Base-by-base conservation (phyloP, 2,888 invertebrate species). In the Pseudococcus jackbeardsleyi region DNA sequence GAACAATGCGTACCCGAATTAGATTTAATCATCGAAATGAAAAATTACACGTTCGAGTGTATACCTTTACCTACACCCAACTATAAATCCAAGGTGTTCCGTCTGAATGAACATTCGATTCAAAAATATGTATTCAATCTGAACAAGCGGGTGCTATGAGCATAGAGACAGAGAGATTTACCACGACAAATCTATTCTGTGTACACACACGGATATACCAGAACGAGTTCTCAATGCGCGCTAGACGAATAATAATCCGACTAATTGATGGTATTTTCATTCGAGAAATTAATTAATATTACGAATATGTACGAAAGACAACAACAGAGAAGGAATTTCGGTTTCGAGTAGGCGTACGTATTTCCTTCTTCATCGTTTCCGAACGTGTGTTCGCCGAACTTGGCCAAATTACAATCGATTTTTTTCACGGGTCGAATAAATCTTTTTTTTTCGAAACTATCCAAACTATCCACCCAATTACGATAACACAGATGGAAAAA, bases 251-350 rank as follows among this genome's bases (percentile, higher is more conserved):
- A 64, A 64, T 64, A 64, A 64, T 64, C 64, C 64, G 7, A 64
- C 64, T 64, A 64, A 64, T 64, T 64, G 64, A 64, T 64, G 64
- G 64, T 64, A 64, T 64, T 64, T 64, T 64, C 64, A 64, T 64
- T 64, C 64, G 64, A 64, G 64, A 64, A 64, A 64, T 64, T 64
- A 64, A 64, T 64, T 64, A 64, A 64, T 64, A 64, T 64, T 64
- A 64, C 64, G 64, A 22, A 22, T 64, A 12, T 50, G 17, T 50
- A 50, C 50, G 15, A 50, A 17, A 50, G 50, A 50, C 50, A 17
- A 17, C 5, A 17, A 50, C 50, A 6, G 64, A 64, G 64, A 64
- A 22, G 19, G 64, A 64, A 64, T 64, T 64, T 64, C 64, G 64
- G 22, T 64, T 64, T 64, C 22, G 19, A 64, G 64, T 64, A 64